phyloP scores from a whole-genome alignment of 2,888 invertebrate species.

The Pheosia gnoma region DNA sequence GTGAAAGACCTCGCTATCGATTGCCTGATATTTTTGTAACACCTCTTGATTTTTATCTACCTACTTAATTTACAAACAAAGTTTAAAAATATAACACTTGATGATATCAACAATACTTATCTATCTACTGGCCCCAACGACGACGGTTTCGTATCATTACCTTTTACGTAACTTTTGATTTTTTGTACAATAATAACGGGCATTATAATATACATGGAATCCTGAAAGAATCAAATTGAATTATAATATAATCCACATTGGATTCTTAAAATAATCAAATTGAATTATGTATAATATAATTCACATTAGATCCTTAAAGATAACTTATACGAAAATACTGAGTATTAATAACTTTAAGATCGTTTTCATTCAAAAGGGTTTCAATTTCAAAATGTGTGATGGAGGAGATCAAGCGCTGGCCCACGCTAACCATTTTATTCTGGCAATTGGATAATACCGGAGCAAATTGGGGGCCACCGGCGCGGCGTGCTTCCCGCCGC shows the following conservation, averaged over 20 bases:
- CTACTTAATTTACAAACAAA: not conserved
- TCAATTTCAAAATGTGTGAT: conserved; percentile 53
- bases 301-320: not conserved
- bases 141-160: not conserved
- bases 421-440: conserved; percentile 81
- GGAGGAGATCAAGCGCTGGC: conserved; percentile 75
- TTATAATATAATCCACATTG: not conserved
- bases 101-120: not conserved
- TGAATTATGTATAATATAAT: not conserved
- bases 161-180: too few species aligned
- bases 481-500: conserved; percentile 70
- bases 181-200: too few species aligned
- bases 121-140: not conserved
- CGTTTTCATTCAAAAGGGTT: conserved; percentile 17
- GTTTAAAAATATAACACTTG: not conserved
- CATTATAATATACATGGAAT: not conserved
- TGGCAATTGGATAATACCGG: conserved; percentile 78
- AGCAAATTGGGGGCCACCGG: conserved; percentile 79
- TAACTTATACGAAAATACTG: not conserved
- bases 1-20: conserved; percentile 27
- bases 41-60: not conserved
- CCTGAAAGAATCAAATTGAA: not conserved
- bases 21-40: conserved; percentile 5
- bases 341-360: not conserved
- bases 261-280: not conserved